Base-by-base conservation (phyloP, 2,888 invertebrate species). In the Merodon equestris region DNA sequence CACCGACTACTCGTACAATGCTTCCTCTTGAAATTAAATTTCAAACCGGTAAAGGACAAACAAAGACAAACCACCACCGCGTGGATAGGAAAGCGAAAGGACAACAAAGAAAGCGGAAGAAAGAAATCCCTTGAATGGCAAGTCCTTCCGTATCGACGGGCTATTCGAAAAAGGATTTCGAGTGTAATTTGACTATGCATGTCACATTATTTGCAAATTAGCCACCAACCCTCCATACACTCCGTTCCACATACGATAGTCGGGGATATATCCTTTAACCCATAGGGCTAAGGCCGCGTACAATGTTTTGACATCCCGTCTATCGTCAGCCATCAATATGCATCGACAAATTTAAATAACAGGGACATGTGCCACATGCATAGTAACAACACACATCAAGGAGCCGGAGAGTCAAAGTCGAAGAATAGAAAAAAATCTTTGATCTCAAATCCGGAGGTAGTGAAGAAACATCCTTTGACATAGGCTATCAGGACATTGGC, bases 151-250 rank as follows among this genome's bases (percentile, higher is more conserved):
- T 45, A 27, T 45, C 56, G 60, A 56, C 51, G 56, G 40, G 57
- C 57, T 12, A 58, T 48, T 17, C 50, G 53, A 60, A 63, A 48
- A 74, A 60, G 79, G 74, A 74, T 79, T 74, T 64, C 54, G 58
- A 64, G 45, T 54, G 74, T 79, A 79, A 79, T 79, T 79, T 79
- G 79, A 79, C 79, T 79, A 74, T 79, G 63, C 79, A 74, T 64
- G 79, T 79, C 79, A 79, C 74, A 79, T 79, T 79, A 74, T 74
- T 79, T 79, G 79, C 68, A 79, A 79, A 79, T 79, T 79, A 79
- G 74, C 79, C 74, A 61, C 45, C 45, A 47, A 1, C 19, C 7
- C 5, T 12, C 12, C 17, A 17, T 15, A 51, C 50, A 57, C 58
- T 45, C 60, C 17, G 57, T 7, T 40, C 10, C 1, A 12, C 14